Percentiles rank a stretch among this genome's conserved stretches.
phyloP scores from a whole-genome alignment of 2,797 vertebrate species.

The Enteromius thamalakanensis region DNA sequence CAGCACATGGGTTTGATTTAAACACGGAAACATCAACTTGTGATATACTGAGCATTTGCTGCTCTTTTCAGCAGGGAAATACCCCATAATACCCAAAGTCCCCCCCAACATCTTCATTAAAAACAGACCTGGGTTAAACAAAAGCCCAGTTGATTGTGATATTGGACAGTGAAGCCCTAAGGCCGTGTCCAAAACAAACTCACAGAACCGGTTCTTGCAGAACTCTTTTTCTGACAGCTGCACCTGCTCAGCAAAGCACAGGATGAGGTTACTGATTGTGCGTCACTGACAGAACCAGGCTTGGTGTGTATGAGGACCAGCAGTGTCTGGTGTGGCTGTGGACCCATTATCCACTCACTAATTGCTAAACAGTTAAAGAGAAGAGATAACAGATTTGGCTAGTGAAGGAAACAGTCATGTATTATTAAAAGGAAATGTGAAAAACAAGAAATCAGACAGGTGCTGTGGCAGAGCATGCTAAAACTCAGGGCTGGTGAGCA shows the following conservation, averaged over 20 bases:
- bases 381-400: constrained; percentile 45
- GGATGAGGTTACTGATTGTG: constrained; percentile 18
- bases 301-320: constrained; percentile 12
- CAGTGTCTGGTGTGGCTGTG: constrained; percentile 28
- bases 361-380: constrained; percentile 51
- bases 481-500: not conserved
- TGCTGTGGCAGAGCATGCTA: not conserved
- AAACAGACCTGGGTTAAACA: constrained; percentile 34
- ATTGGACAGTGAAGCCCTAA: constrained; percentile 40
- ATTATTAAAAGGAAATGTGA: constrained; percentile 19
- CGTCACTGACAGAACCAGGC: constrained; percentile 26
- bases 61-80: not conserved
- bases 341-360: constrained; percentile 44
- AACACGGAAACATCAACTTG: not conserved
- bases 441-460: constrained; percentile 17
- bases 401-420: constrained; percentile 2
- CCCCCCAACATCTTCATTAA: constrained; percentile 9
- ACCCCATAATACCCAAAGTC: not conserved
- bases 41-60: constrained; percentile 3
- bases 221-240: not conserved
- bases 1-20: constrained; percentile 6
- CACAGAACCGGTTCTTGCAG: constrained; percentile 2
- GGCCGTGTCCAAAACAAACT: constrained; percentile 34
- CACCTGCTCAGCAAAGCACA: constrained; percentile 31
- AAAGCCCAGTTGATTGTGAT: constrained; percentile 25